These are phyloP conservation scores for Actinostola sp. DNA, from an alignment of 92 coral and sea anemone species.

Conservation along the genomic window DNA sequence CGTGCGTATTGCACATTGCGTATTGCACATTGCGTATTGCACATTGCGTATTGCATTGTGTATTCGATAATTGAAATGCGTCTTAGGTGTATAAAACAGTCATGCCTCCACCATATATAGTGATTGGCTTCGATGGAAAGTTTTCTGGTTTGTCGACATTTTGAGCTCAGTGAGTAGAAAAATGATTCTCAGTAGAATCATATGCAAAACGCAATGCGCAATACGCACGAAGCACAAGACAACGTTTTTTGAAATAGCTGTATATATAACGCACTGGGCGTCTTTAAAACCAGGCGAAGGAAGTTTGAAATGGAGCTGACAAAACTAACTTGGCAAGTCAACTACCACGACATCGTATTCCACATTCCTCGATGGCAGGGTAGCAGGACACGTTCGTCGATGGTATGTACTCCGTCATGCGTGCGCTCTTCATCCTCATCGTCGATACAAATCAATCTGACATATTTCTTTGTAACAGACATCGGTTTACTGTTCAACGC, in stretches of 20 bases:
- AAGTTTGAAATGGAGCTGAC: conserved; percentile 75
- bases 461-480: background rate
- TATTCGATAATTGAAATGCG: too few relatives aligned
- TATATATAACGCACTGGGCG: background rate
- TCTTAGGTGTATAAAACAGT: too few relatives aligned
- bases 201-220: background rate
- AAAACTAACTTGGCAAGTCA: conserved; percentile 81
- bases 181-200: background rate
- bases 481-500: conserved; percentile 13
- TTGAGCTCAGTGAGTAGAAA: too few relatives aligned
- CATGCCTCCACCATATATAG: too few relatives aligned
- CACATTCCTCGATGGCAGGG: conserved; percentile 19
- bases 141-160: too few relatives aligned
- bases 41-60: too few relatives aligned
- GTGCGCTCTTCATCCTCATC: too few relatives aligned
- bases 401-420: conserved; percentile 28
- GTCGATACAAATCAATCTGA: too few relatives aligned
- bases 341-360: conserved; percentile 64
- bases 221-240: background rate
- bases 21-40: too few relatives aligned
- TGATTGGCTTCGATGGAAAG: too few relatives aligned
- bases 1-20: too few relatives aligned
- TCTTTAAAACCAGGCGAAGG: conserved; percentile 56
- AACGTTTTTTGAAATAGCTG: background rate
- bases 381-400: conserved; percentile 20